phyloP scores from a whole-genome alignment of 2,113 vertebrate species.

The Podarcis muralis region DNA sequence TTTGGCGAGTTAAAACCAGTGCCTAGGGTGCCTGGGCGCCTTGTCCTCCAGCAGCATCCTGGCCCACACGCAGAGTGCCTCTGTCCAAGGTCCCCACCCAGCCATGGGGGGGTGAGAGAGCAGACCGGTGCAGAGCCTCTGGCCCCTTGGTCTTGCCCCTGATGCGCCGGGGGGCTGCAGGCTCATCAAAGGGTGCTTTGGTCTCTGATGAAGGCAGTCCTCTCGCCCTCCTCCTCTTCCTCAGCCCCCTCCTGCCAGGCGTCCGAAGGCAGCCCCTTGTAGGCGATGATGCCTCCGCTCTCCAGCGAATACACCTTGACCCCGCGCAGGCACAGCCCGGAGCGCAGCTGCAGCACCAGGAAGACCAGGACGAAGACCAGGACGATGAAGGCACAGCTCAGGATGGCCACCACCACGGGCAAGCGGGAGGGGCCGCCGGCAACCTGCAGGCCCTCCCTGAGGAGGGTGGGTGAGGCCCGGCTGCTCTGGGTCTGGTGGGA shows the following conservation, averaged over 20 bases:
- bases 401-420: slow-evolving; percentile 83
- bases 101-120: not conserved
- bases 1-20: slow-evolving; percentile 73
- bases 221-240: slow-evolving; percentile 91
- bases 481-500: slow-evolving; percentile 92
- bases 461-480: slow-evolving; percentile 79
- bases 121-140: slow-evolving; percentile 39
- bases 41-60: not conserved
- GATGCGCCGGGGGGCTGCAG: slow-evolving; percentile 56
- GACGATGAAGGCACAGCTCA: slow-evolving; percentile 90
- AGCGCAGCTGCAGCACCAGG: slow-evolving; percentile 89
- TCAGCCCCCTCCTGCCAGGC: slow-evolving; percentile 95
- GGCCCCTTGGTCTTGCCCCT: slow-evolving; percentile 42
- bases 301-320: slow-evolving; percentile 86
- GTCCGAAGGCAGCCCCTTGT: slow-evolving; percentile 91
- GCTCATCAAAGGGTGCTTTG: slow-evolving; percentile 96
- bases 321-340: slow-evolving; percentile 78
- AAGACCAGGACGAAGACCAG: slow-evolving; percentile 88
- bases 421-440: slow-evolving; percentile 66
- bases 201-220: slow-evolving; percentile 99
- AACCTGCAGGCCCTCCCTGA: not conserved
- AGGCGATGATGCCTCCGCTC: slow-evolving; percentile 86
- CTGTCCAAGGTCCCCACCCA: not conserved
- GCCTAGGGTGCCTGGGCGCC: slow-evolving; percentile 8
- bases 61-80: not conserved